Evolutionary conservation across 64 coral and sea anemone genomes (phyloP), one percentile per base, ranked within the genome.

Genomic region (Acropora tenuis): DNA sequence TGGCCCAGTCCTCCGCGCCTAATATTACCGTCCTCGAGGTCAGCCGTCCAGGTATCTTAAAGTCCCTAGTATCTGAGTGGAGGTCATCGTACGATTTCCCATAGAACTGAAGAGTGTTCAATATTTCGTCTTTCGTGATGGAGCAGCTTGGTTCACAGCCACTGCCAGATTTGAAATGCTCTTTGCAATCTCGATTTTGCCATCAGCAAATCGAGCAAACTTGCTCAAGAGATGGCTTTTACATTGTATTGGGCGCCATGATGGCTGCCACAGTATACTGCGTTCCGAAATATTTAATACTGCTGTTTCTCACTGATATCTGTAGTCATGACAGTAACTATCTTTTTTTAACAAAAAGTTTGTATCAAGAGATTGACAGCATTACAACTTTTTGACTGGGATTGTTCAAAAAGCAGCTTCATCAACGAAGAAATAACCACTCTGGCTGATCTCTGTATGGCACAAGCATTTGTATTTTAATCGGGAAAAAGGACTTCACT

Each of bases 381-480:
- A 69, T 69, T 4, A 15, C 19, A 69, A 69, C 1, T 69, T 18
- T 20, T 53, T 53, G 8, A 53, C 50, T 69, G 9, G 5, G 67
- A 69, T 69, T 69, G 67, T 69, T 18, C 67, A 69, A 69, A 8
- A 69, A 69, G 67, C 67, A 69, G 19, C 4, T 69, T 69, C 12
- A 69, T 69, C 3, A 69, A 69, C 67, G 17, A 69, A 69, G 13
- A 69, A 18, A 69, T 69, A 15, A 20, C 67, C 67, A 69, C 3
- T 8, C 18, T 46, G 50, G 48, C 67, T 13, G 43, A 76, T 88
- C 41, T 88, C 69, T 48, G 61, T n/a, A 40, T 88, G 86, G 71
- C 17, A 55, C 69, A 88, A 88, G 75, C 86, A 88, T 41, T 46
- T 88, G 86, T 49, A 43, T 76, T 76, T 75, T 88, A 76, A 48